Conservation (phyloP, 2,797 vertebrate species). For the Allobates femoralis region DNA sequence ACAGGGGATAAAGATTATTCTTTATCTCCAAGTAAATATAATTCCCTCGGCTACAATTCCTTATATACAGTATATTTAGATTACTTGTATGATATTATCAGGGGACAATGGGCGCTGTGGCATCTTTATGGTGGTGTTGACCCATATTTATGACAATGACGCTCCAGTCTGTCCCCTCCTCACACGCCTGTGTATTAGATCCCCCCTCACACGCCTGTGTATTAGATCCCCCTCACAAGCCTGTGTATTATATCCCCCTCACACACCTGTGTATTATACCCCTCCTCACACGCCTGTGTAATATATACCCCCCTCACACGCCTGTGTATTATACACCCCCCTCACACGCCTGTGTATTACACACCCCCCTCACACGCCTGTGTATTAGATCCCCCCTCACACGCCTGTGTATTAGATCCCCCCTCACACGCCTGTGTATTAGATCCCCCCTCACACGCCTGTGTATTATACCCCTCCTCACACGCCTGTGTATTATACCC, state of each 20-base stretch:
- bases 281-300: too few relatives aligned
- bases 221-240: neutral
- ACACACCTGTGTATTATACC: neutral
- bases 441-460: too few relatives aligned
- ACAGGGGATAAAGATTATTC: neutral
- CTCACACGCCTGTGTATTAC: too few relatives aligned
- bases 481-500: too few relatives aligned
- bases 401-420: too few relatives aligned
- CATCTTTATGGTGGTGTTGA: slow-evolving; percentile 21
- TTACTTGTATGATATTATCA: neutral
- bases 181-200: neutral
- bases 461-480: too few relatives aligned
- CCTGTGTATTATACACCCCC: neutral
- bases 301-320: slow-evolving; percentile 32
- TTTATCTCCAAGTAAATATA: neutral
- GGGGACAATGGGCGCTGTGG: neutral
- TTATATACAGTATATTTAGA: neutral
- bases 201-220: neutral
- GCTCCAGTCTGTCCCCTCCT: neutral
- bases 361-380: too few relatives aligned
- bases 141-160: slow-evolving; percentile 41
- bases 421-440: too few relatives aligned
- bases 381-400: too few relatives aligned
- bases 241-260: neutral
- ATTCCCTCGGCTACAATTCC: neutral